Conservation (phyloP, 1,140 invertebrate species). For the Chironomus tepperi region DNA sequence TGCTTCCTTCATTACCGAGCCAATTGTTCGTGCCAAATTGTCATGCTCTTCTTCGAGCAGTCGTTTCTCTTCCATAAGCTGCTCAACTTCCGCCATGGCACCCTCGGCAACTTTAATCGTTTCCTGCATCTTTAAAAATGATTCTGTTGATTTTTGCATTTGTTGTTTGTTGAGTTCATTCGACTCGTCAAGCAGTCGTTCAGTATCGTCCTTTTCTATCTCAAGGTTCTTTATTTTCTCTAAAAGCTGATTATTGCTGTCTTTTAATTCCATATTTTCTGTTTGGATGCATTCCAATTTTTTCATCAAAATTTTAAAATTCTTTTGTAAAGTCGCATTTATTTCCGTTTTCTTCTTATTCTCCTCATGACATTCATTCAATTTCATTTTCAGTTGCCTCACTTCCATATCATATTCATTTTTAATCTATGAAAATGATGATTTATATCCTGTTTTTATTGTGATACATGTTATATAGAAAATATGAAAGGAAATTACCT, state of each 20-base stretch:
- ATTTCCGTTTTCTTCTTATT: neutral
- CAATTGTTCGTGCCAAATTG: slow-evolving; percentile 1
- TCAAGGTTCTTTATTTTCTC: neutral
- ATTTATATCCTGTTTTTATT: neutral
- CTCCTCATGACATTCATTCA: neutral
- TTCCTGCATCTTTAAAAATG: slow-evolving; percentile 15
- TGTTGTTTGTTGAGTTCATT: slow-evolving; percentile 17
- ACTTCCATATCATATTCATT: neutral
- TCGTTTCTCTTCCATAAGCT: neutral
- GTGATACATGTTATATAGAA: neutral
- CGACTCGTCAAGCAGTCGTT: neutral
- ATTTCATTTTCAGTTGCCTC: neutral
- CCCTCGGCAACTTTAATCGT: neutral
- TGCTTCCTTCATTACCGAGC: neutral
- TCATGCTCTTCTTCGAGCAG: neutral
- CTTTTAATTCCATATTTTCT: neutral
- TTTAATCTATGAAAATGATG: neutral
- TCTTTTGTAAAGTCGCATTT: neutral
- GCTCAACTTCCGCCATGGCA: neutral
- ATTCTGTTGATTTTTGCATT: neutral
- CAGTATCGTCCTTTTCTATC: neutral
- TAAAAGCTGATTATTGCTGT: neutral
- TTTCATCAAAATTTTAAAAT: neutral
- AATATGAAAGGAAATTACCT: slow-evolving; percentile 16
- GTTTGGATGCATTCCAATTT: neutral